These are phyloP conservation scores for Cepphus grylle DNA, from an alignment of 2,113 vertebrate genomes.

Conservation along the genomic window DNA sequence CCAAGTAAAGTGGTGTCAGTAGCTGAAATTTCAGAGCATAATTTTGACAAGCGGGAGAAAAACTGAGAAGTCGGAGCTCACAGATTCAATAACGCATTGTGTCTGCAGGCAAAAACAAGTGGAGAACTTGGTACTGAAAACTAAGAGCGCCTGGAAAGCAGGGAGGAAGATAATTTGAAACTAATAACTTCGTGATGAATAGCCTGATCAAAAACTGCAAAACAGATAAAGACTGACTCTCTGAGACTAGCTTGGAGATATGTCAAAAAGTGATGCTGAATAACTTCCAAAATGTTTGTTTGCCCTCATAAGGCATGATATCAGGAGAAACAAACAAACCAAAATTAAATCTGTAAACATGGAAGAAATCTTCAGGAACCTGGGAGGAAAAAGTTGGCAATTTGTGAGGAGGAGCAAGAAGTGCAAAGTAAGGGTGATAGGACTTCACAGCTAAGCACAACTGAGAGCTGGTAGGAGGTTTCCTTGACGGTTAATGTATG, in stretches of 20 bases:
- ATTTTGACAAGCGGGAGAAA: constrained; percentile 14
- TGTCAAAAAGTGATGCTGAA: background rate
- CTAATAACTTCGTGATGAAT: background rate
- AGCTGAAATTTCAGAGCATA: constrained; percentile 6
- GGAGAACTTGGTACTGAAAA: background rate
- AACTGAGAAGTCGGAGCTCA: background rate
- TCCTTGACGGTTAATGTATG: background rate
- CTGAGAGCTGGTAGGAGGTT: background rate
- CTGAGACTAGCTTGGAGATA: background rate
- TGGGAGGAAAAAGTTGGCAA: background rate
- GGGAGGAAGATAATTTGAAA: background rate
- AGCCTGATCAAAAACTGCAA: background rate
- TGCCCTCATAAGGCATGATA: background rate
- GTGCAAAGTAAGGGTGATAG: background rate
- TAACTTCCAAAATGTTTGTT: background rate
- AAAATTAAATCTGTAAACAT: background rate
- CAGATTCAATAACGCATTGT: constrained; percentile 1
- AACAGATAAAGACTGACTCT: background rate
- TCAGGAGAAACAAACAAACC: background rate
- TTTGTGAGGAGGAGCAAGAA: background rate
- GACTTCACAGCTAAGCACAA: background rate
- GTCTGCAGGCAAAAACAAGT: background rate
- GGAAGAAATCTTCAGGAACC: background rate
- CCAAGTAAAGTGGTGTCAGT: background rate
- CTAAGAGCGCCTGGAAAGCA: background rate